Evolutionary conservation across 2,888 invertebrate genomes (phyloP).

Genomic region (Saturnia japonica): DNA sequence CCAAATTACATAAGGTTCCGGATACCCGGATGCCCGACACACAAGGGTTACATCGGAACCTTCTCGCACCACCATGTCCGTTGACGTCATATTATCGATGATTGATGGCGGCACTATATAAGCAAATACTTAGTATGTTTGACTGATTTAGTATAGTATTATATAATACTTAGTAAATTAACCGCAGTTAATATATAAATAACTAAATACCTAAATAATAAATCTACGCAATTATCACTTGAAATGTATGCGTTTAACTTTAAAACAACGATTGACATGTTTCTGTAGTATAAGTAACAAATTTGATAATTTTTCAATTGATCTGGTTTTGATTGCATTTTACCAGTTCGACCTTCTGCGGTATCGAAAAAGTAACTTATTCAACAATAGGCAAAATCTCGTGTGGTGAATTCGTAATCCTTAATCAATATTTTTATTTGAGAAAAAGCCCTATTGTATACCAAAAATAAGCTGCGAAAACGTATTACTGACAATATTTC

Average conservation of each 20-base stretch:
- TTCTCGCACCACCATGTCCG: conserved; percentile 95
- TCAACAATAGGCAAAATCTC: background rate
- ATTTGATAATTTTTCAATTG: background rate
- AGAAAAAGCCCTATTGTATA: too few relatives aligned
- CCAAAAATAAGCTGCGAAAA: too few relatives aligned
- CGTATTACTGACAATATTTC: background rate
- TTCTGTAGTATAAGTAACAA: background rate
- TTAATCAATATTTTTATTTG: too few relatives aligned
- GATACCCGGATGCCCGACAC: conserved; percentile 94
- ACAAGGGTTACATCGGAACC: conserved; percentile 93
- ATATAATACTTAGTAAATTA: background rate
- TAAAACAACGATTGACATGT: background rate
- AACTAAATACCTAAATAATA: background rate
- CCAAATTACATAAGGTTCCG: conserved; percentile 97
- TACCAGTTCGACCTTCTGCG: too few relatives aligned
- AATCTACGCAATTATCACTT: background rate
- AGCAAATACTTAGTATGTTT: conserved; percentile 24
- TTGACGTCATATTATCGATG: conserved; percentile 93
- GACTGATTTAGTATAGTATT: background rate
- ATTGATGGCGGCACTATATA: conserved; percentile 94
- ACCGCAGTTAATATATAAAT: too few relatives aligned
- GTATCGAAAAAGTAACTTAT: background rate
- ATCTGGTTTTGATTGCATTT: background rate
- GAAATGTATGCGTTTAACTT: background rate
- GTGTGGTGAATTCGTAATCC: background rate